A percentile compares a stretch with the other conserved stretches of the same genome.
Conservation (phyloP, 2,113 vertebrate genomes). For the Bubo scandiacus region DNA sequence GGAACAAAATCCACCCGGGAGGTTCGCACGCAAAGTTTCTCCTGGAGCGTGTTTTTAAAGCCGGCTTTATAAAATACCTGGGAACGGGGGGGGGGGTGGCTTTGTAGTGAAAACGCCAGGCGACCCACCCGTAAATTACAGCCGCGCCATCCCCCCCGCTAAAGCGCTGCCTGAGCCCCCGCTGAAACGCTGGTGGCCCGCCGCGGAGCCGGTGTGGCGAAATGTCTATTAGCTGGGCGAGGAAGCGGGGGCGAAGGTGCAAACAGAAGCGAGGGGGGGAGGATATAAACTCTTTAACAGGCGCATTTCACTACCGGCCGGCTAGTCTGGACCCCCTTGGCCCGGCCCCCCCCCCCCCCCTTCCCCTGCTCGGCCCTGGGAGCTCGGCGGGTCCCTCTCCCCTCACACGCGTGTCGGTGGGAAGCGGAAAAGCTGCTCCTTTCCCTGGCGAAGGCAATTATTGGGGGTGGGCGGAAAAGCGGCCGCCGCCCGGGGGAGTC, state of each 20-base stretch:
- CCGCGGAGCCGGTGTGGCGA: neutral
- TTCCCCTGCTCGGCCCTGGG: neutral
- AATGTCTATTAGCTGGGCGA: neutral
- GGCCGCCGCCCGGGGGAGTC: fast-evolving
- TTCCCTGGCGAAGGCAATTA: no score
- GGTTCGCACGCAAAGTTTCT: neutral
- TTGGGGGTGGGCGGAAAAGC: neutral
- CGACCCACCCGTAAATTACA: neutral
- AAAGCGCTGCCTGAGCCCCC: neutral
- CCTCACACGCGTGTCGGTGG: neutral
- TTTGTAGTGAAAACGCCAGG: neutral
- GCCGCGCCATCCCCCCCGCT: neutral
- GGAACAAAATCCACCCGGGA: neutral
- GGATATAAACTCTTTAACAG: neutral
- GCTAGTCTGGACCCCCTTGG: no score
- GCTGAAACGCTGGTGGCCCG: neutral
- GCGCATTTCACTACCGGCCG: neutral
- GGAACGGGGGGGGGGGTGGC: fast-evolving
- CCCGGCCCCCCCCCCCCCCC: neutral
- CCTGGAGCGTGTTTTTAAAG: neutral
- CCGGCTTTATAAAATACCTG: neutral
- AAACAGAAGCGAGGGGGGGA: neutral
- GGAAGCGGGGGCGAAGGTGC: neutral
- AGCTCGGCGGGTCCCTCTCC: neutral
- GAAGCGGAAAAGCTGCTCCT: neutral